These are phyloP conservation scores for Eilema sororculum DNA, from an alignment of 2,888 invertebrate species.

Conservation along the genomic window DNA sequence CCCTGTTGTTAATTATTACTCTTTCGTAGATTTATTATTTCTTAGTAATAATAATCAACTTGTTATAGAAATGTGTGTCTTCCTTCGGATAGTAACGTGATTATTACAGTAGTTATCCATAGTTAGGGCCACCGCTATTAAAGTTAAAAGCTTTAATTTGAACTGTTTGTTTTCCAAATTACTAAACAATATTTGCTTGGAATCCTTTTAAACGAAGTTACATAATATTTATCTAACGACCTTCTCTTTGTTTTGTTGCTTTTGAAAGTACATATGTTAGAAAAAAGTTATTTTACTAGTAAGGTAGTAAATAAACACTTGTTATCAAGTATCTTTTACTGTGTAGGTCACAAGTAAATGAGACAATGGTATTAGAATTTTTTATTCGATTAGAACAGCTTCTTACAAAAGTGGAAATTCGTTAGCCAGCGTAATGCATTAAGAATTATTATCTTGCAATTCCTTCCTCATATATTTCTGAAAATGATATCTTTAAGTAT, in stretches of 20 bases:
- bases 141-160: background rate
- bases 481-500: too few species aligned
- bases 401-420: too few species aligned
- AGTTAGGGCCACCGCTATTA: background rate
- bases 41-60: too few species aligned
- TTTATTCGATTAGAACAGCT: too few species aligned
- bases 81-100: background rate
- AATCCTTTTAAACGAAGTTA: background rate
- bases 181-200: background rate
- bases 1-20: too few species aligned
- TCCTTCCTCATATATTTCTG: too few species aligned
- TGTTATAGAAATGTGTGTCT: background rate
- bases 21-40: too few species aligned
- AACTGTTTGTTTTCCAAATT: background rate
- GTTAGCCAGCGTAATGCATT: too few species aligned
- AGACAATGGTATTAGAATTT: too few species aligned
- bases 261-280: background rate
- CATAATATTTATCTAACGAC: background rate
- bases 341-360: background rate
- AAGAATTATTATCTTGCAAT: too few species aligned
- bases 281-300: background rate
- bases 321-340: too few species aligned
- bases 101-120: background rate
- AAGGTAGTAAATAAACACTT: too few species aligned
- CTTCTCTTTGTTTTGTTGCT: background rate